Percentiles rank a stretch among this genome's conserved stretches.
Evolutionary conservation across 2,888 invertebrate genomes (phyloP).

Genomic region (Lasioglossum villosulum): DNA sequence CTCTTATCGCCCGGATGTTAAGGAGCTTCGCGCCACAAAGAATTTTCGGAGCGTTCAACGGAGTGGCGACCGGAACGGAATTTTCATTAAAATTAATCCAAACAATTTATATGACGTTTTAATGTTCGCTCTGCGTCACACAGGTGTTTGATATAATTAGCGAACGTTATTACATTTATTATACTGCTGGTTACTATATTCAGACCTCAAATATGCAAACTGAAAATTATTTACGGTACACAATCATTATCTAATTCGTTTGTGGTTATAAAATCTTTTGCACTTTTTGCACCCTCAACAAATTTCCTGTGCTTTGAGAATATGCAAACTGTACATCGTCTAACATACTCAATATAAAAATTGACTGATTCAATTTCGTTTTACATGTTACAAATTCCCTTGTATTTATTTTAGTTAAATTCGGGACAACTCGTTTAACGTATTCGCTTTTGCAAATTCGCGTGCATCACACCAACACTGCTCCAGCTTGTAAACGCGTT

Average conservation of each 20-base stretch:
- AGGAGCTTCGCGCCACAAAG: not conserved
- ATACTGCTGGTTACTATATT: not conserved
- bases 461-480: not conserved
- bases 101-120: not conserved
- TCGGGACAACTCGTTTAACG: not conserved
- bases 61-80: not conserved
- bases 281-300: not conserved
- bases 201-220: not conserved
- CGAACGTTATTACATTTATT: not conserved
- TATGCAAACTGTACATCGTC: not conserved
- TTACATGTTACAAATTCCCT: too few relatives aligned
- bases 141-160: not conserved
- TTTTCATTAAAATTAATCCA: not conserved
- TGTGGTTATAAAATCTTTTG: not conserved
- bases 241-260: not conserved
- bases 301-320: not conserved
- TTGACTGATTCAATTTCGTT: too few relatives aligned
- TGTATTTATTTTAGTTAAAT: not conserved
- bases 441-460: not conserved
- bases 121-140: not conserved
- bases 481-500: not conserved
- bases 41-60: not conserved
- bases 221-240: not conserved
- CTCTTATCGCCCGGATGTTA: not conserved
- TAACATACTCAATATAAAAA: too few relatives aligned